phyloP scores from a whole-genome alignment of 64 coral and sea anemone genomes.

The Orbicella faveolata region DNA sequence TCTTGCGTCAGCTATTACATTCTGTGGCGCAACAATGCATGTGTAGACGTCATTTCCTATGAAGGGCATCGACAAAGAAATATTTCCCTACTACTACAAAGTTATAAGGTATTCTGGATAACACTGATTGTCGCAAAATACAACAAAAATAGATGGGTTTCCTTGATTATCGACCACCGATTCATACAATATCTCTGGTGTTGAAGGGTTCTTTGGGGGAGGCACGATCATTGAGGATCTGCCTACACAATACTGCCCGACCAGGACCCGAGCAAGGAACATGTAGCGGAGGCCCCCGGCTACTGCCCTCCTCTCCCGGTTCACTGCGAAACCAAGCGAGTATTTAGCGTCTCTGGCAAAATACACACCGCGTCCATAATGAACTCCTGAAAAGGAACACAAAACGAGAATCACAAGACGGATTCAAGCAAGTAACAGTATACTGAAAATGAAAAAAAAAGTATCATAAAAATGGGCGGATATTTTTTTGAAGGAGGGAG shows the following conservation, averaged over 20 bases:
- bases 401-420: not conserved
- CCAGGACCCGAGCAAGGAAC: constrained; percentile 18
- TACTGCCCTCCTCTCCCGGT: not conserved
- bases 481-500: too few relatives aligned
- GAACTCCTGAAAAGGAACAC: not conserved
- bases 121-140: not conserved
- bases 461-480: too few relatives aligned
- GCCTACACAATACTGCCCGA: constrained; percentile 11
- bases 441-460: too few relatives aligned
- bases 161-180: not conserved
- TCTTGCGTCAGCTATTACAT: too few relatives aligned
- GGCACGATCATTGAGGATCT: not conserved
- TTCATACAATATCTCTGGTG: not conserved
- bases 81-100: too few relatives aligned
- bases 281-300: not conserved
- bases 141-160: constrained; percentile 5
- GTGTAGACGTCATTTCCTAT: too few relatives aligned
- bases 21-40: too few relatives aligned
- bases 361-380: constrained; percentile 13
- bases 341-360: constrained; percentile 14
- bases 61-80: too few relatives aligned
- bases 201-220: not conserved
- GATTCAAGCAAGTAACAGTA: not conserved
- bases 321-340: not conserved
- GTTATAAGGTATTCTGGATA: not conserved